Evolutionary conservation across 2,888 invertebrate species (phyloP).

Genomic region (Drosophila gaucha): DNA sequence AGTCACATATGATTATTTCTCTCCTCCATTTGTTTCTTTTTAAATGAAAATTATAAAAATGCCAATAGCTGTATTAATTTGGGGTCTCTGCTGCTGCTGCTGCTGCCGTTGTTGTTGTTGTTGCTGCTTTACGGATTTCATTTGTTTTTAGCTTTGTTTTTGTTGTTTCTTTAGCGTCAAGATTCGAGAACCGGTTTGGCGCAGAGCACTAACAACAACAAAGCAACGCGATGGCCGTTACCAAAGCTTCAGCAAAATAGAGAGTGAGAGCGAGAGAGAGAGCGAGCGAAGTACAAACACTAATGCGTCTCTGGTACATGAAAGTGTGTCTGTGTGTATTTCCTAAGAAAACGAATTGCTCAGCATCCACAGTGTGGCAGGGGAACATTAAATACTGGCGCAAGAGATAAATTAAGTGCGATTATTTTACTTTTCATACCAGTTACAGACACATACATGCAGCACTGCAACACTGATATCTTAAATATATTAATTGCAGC

Average conservation of each 20-base stretch:
- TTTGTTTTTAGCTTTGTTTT: conserved; percentile 46
- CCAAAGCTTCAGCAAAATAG: conserved; percentile 49
- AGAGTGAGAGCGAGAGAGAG: conserved; percentile 39
- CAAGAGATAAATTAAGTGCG: conserved; percentile 12
- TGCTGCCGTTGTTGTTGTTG: conserved; percentile 34
- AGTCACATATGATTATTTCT: conserved; percentile 37
- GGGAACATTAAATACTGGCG: not conserved
- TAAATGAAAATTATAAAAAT: conserved; percentile 65
- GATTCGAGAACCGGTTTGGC: conserved; percentile 67
- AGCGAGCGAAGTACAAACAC: conserved; percentile 8
- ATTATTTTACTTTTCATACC: not conserved
- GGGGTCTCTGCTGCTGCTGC: conserved; percentile 41
- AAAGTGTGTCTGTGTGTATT: conserved; percentile 42
- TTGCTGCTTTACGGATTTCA: conserved; percentile 44
- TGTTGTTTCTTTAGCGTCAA: conserved; percentile 35
- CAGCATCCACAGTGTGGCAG: conserved; percentile 50
- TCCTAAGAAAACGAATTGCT: conserved; percentile 51
- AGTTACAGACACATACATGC: not conserved
- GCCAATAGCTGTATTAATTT: conserved; percentile 62
- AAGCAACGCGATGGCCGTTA: conserved; percentile 44
- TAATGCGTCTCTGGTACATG: no score
- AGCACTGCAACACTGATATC: not conserved
- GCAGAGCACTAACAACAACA: conserved; percentile 29
- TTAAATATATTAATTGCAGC: not conserved
- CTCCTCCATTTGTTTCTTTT: conserved; percentile 20